Conservation (phyloP, 2,888 invertebrate genomes). For the Leptura quadrifasciata region DNA sequence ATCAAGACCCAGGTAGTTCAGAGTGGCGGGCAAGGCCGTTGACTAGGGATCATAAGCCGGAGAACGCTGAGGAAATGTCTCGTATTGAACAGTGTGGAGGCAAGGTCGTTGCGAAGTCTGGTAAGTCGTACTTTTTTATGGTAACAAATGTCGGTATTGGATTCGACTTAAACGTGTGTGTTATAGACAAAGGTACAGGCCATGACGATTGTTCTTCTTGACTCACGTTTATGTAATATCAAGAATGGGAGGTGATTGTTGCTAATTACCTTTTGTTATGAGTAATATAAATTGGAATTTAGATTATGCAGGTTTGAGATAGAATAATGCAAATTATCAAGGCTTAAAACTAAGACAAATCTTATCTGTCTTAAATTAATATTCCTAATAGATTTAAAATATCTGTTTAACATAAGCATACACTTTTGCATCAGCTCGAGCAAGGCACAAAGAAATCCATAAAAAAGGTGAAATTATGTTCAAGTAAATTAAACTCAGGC, state of each 20-base stretch:
- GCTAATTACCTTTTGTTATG: neutral
- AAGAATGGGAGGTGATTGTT: neutral
- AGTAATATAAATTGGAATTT: neutral
- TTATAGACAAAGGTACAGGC: too few species aligned
- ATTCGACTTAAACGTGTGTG: too few species aligned
- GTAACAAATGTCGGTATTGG: neutral
- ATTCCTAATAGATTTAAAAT: too few species aligned
- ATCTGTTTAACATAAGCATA: too few species aligned
- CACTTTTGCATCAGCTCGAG: too few species aligned
- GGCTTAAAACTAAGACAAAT: too few species aligned
- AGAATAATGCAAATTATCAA: neutral
- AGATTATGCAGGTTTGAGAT: neutral
- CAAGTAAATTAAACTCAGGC: neutral
- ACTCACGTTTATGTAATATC: neutral
- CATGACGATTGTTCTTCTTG: too few species aligned
- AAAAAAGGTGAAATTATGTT: too few species aligned
- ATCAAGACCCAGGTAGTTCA: slow-evolving; percentile 73
- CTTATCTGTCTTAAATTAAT: too few species aligned
- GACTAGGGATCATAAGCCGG: slow-evolving; percentile 97
- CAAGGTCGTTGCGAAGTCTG: slow-evolving; percentile 83
- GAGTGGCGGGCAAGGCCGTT: slow-evolving; percentile 87
- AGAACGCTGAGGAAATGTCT: slow-evolving; percentile 87
- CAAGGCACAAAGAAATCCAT: too few species aligned
- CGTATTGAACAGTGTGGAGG: slow-evolving; percentile 90
- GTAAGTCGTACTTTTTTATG: slow-evolving; percentile 51